These are phyloP conservation scores for Bombus consobrinus DNA, from an alignment of 1,140 invertebrate genomes.

Conservation along the genomic window DNA sequence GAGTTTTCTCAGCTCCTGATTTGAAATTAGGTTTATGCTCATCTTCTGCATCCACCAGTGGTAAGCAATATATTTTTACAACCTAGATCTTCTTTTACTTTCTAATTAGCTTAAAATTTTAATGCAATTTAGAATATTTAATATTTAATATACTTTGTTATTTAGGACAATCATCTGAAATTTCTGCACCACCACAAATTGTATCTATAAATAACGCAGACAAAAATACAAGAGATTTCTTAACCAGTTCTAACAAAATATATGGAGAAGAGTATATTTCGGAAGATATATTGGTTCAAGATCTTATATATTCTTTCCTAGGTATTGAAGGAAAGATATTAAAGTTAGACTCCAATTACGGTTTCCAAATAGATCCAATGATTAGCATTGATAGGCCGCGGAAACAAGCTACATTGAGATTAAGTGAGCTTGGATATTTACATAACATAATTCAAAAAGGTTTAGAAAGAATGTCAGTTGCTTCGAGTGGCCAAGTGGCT, in stretches of 20 bases:
- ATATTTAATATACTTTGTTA: conserved; percentile 2
- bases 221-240: conserved; percentile 47
- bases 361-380: conserved; percentile 87
- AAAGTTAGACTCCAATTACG: conserved; percentile 86
- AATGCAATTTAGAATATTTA: background rate
- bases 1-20: conserved; percentile 74
- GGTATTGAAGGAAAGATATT: conserved; percentile 91
- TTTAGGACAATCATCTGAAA: conserved; percentile 73
- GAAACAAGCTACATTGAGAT: conserved; percentile 85
- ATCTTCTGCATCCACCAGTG: conserved; percentile 76
- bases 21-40: conserved; percentile 72
- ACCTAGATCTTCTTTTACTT: background rate
- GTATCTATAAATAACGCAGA: conserved; percentile 69
- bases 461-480: conserved; percentile 84
- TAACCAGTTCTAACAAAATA: conserved; percentile 66
- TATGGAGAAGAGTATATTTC: conserved; percentile 79
- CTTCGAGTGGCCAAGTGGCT: conserved; percentile 88
- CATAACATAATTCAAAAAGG: conserved; percentile 91
- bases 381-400: conserved; percentile 78
- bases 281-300: conserved; percentile 86
- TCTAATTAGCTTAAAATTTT: background rate
- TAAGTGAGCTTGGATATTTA: conserved; percentile 94
- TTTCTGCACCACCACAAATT: conserved; percentile 70
- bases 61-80: conserved; percentile 56
- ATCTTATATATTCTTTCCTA: conserved; percentile 92